A percentile compares a stretch with the other conserved stretches of the same genome.
Conservation (phyloP, 2,797 vertebrate genomes). For the Sebastes nivosus region DNA sequence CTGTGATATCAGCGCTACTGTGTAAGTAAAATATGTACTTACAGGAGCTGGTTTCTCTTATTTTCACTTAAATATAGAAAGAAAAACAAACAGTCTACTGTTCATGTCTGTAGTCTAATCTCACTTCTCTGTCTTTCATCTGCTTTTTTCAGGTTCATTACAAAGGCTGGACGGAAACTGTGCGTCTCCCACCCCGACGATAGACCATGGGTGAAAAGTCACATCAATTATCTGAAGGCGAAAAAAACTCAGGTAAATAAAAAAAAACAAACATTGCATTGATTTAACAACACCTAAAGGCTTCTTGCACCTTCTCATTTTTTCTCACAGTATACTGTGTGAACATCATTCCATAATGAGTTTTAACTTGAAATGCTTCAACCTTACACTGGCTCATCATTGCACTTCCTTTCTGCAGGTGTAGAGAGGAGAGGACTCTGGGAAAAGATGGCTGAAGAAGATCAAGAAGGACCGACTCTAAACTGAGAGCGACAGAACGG, state of each 20-base stretch:
- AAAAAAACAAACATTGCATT: too few relatives aligned
- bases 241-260: slow-evolving; percentile 14
- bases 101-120: not conserved
- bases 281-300: not conserved
- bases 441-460: not conserved
- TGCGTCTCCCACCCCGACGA: slow-evolving; percentile 34
- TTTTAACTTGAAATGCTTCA: not conserved
- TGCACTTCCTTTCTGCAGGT: not conserved
- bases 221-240: slow-evolving; percentile 17
- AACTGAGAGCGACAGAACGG: not conserved
- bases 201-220: not conserved
- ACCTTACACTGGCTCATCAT: rapidly evolving
- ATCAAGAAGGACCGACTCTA: not conserved
- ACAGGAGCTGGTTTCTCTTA: too few relatives aligned
- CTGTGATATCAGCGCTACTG: slow-evolving; percentile 52
- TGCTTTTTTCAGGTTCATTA: slow-evolving; percentile 39
- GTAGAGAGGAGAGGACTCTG: not conserved
- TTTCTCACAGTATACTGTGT: not conserved
- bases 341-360: not conserved
- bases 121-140: not conserved
- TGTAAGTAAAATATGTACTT: slow-evolving; percentile 39
- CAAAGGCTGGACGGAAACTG: not conserved
- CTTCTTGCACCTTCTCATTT: not conserved
- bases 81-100: too few relatives aligned
- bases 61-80: too few relatives aligned